Evolutionary conservation across 2,888 invertebrate species (phyloP).

Genomic region (Erebia palarica): DNA sequence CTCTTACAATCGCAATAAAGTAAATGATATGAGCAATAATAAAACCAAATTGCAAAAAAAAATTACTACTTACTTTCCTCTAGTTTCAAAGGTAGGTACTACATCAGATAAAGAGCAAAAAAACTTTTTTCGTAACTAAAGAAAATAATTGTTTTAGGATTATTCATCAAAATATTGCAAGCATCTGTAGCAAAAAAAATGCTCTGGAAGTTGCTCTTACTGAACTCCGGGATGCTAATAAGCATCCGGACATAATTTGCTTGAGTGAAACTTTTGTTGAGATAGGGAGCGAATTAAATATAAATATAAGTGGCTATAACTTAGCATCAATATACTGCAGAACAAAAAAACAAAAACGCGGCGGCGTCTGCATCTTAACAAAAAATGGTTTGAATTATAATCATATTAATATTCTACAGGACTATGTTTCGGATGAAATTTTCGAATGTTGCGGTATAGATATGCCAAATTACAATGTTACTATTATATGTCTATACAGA

Average conservation of each 20-base stretch:
- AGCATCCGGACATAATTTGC: background rate
- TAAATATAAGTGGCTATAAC: too few relatives aligned
- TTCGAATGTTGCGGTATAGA: background rate
- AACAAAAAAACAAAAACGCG: background rate
- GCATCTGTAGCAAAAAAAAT: background rate
- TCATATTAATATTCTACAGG: background rate
- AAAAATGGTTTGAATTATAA: background rate
- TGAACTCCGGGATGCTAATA: background rate
- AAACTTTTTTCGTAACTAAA: background rate
- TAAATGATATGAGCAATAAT: too few relatives aligned
- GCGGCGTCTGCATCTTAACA: background rate
- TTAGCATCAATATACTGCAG: background rate
- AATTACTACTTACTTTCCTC: too few relatives aligned
- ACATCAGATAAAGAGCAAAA: too few relatives aligned
- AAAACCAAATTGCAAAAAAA: too few relatives aligned
- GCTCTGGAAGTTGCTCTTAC: background rate
- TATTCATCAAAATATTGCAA: background rate
- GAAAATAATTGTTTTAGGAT: background rate
- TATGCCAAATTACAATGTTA: background rate
- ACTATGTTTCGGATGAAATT: background rate
- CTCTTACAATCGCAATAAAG: too few relatives aligned
- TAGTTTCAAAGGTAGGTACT: too few relatives aligned
- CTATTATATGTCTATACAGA: background rate
- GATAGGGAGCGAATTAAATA: too few relatives aligned
- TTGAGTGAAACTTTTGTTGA: too few relatives aligned